These are phyloP conservation scores for Heliothis subflexa DNA, from an alignment of 1,140 invertebrate species.

Conservation along the genomic window DNA sequence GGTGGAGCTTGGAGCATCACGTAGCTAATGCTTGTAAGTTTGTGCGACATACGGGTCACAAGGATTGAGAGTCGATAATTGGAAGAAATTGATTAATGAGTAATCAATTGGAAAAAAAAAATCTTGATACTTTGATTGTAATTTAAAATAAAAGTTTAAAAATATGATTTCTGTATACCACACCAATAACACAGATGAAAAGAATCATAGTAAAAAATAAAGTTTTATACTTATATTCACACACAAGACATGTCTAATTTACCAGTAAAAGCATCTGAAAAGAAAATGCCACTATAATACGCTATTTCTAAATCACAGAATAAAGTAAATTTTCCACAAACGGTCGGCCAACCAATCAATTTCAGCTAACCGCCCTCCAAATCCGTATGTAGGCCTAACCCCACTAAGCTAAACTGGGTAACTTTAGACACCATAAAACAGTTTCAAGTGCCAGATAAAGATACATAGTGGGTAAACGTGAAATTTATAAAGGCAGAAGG, in stretches of 20 bases:
- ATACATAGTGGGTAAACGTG: constrained; percentile 58
- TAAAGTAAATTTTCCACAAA: background rate
- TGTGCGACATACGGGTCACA: constrained; percentile 39
- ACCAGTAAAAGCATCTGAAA: no score
- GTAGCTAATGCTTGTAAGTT: constrained; percentile 54
- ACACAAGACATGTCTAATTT: no score
- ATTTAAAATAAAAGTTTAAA: no score
- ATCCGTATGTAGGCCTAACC: constrained; percentile 28
- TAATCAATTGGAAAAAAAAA: no score
- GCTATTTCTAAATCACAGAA: no score
- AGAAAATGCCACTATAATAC: no score
- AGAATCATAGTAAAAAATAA: no score
- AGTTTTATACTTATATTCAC: no score
- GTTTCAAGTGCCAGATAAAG: constrained; percentile 64
- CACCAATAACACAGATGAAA: no score
- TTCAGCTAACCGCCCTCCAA: background rate
- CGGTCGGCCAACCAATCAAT: background rate
- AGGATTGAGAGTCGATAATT: constrained; percentile 15
- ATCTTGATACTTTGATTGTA: no score
- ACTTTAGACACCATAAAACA: constrained; percentile 69
- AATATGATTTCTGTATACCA: no score
- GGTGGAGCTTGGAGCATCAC: constrained; percentile 50
- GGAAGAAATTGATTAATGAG: no score
- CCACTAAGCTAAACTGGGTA: constrained; percentile 41
- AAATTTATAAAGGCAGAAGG: constrained; percentile 48